phyloP scores from a whole-genome alignment of 2,888 invertebrate species.

The Drosophila antonietae region DNA sequence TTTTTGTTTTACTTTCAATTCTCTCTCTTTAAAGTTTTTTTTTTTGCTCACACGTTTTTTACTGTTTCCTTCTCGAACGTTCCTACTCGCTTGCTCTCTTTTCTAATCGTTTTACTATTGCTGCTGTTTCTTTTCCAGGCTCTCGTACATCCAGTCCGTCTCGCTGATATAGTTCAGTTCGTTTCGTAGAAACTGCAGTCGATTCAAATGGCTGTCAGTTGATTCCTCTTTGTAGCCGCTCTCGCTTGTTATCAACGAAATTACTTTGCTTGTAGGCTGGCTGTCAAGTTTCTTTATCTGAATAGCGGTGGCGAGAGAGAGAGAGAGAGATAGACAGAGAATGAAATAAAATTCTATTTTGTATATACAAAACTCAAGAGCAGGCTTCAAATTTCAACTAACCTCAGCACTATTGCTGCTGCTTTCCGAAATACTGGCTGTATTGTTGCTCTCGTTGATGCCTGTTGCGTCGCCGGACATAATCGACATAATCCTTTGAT shows the following conservation, averaged over 20 bases:
- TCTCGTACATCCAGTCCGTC: conserved; percentile 92
- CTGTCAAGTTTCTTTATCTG: conserved; percentile 58
- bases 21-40: neutral
- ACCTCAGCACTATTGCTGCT: conserved; percentile 47
- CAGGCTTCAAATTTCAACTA: conserved; percentile 13
- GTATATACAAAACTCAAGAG: neutral
- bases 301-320: neutral
- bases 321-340: neutral
- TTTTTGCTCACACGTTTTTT: neutral
- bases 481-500: conserved; percentile 19
- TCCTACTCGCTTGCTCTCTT: neutral
- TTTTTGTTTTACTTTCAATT: neutral
- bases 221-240: conserved; percentile 85
- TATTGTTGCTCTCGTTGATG: conserved; percentile 36
- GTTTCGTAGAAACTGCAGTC: conserved; percentile 89
- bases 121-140: conserved; percentile 86
- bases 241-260: conserved; percentile 75
- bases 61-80: neutral
- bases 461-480: conserved; percentile 49
- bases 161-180: conserved; percentile 91
- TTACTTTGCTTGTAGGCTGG: conserved; percentile 67
- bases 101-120: conserved; percentile 41
- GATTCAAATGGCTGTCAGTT: conserved; percentile 89
- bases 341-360: neutral
- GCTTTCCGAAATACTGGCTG: conserved; percentile 38